phyloP scores from a whole-genome alignment of 2,888 invertebrate species.

The Eristalis pertinax region DNA sequence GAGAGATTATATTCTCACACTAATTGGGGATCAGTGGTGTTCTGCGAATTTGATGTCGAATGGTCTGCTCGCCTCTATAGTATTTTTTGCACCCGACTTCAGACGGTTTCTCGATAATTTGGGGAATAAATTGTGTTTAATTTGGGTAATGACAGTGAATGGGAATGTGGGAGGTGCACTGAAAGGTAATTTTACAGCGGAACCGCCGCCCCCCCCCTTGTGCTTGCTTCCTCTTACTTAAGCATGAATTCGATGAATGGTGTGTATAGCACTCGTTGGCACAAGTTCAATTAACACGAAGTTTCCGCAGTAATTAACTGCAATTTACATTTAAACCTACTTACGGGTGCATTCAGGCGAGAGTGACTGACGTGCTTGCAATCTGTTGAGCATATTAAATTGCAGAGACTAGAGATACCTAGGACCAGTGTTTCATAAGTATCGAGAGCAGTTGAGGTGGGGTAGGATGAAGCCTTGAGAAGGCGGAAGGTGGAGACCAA shows the following conservation, averaged over 20 bases:
- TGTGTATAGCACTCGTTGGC: neutral
- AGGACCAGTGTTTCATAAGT: too few relatives aligned
- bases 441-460: too few relatives aligned
- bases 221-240: neutral
- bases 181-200: neutral
- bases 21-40: neutral
- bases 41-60: neutral
- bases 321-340: neutral
- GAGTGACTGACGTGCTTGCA: neutral
- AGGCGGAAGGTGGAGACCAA: too few relatives aligned
- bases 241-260: neutral
- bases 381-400: neutral
- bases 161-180: neutral
- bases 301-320: neutral
- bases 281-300: neutral
- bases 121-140: neutral
- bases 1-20: neutral
- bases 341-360: neutral
- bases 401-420: neutral
- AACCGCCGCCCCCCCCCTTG: neutral
- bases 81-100: neutral
- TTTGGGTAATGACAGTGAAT: neutral
- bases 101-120: neutral
- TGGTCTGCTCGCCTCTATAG: neutral
- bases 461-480: too few relatives aligned